phyloP scores from a whole-genome alignment of 2,888 invertebrate species.

The Pharmacophagus antenor region DNA sequence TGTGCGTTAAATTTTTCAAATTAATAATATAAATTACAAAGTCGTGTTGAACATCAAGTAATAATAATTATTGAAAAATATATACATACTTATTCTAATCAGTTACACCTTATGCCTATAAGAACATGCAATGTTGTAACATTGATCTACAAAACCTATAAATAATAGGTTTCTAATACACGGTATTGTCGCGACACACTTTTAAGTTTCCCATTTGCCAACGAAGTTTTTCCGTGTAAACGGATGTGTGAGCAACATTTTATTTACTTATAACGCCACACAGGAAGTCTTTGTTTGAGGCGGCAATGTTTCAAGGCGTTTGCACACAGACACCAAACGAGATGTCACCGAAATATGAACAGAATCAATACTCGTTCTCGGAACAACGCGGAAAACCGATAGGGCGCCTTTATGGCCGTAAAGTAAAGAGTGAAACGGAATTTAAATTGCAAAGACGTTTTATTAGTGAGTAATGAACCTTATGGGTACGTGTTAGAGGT shows the following conservation, averaged over 20 bases:
- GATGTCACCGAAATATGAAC: conserved; percentile 56
- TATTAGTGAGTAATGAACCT: conserved; percentile 32
- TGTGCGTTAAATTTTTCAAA: no score
- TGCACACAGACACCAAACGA: conserved; percentile 49
- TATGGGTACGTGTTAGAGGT: conserved; percentile 31
- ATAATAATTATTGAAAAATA: no score
- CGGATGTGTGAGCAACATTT: conserved; percentile 38
- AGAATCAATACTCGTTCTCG: conserved; percentile 57
- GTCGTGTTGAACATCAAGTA: no score
- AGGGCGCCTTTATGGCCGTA: conserved; percentile 61
- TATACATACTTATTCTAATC: no score
- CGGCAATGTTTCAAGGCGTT: conserved; percentile 54
- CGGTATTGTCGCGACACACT: conserved; percentile 3
- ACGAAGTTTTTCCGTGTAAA: conserved; percentile 30
- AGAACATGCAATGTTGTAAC: no score
- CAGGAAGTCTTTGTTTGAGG: conserved; percentile 68
- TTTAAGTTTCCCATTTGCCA: conserved; percentile 21
- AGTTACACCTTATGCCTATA: no score
- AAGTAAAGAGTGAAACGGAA: conserved; percentile 36
- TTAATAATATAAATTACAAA: no score
- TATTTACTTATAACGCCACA: conserved; percentile 42
- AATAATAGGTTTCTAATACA: neutral
- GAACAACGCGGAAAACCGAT: conserved; percentile 70
- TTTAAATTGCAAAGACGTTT: conserved; percentile 26
- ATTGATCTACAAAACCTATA: neutral